phyloP scores from a whole-genome alignment of 2,113 vertebrate genomes.

The Phalacrocorax pelagicus region DNA sequence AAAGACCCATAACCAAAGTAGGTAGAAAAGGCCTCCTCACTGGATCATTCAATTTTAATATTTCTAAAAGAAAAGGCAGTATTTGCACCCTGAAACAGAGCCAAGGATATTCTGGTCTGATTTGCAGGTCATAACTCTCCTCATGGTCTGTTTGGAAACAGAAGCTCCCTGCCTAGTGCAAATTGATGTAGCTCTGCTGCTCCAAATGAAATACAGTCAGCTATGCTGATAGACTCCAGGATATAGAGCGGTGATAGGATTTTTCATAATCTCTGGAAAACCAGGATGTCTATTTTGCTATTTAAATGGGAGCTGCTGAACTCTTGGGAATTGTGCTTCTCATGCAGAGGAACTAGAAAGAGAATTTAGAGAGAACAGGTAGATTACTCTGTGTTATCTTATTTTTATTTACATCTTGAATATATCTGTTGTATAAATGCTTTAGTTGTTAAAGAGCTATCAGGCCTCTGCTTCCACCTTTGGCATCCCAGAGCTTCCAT shows the following conservation, averaged over 20 bases:
- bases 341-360: neutral
- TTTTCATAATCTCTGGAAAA: neutral
- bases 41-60: constrained; percentile 51
- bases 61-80: constrained; percentile 31
- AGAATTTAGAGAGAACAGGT: neutral
- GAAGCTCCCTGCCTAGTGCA: constrained; percentile 41
- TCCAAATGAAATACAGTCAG: neutral
- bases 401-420: neutral
- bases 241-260: neutral
- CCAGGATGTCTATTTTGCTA: neutral
- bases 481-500: neutral
- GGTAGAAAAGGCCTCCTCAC: neutral
- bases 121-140: constrained; percentile 36
- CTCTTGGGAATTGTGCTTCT: neutral
- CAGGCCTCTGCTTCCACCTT: neutral
- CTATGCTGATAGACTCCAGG: neutral
- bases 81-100: constrained; percentile 48
- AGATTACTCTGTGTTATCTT: neutral
- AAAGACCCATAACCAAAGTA: constrained; percentile 27
- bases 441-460: neutral
- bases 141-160: constrained; percentile 54
- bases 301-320: neutral
- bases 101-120: constrained; percentile 49
- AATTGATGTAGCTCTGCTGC: constrained; percentile 26
- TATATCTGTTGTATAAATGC: neutral